These are phyloP conservation scores for Tetragonula clypearis DNA, from an alignment of 1,140 invertebrate genomes.

Conservation along the genomic window DNA sequence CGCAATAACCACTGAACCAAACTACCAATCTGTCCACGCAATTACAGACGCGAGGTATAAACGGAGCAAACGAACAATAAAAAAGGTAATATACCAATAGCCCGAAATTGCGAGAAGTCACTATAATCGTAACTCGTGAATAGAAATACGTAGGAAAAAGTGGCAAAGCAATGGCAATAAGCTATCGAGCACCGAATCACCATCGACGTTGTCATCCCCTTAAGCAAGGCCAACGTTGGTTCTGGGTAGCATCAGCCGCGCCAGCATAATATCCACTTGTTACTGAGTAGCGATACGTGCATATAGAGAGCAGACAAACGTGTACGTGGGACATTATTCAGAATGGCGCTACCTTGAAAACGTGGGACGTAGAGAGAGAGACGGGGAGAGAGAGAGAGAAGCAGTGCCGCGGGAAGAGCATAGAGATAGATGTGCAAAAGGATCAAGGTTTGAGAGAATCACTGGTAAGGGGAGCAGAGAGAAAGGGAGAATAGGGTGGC, in stretches of 20 bases:
- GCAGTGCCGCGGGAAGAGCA: conserved; percentile 29
- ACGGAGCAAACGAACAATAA: neutral
- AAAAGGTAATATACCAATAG: neutral
- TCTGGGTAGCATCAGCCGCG: conserved; percentile 54
- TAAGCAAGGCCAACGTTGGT: conserved; percentile 43
- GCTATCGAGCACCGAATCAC: conserved; percentile 37
- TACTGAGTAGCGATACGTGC: conserved; percentile 70
- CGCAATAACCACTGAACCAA: neutral
- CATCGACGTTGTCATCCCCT: conserved; percentile 54
- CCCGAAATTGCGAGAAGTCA: neutral
- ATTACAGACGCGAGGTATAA: neutral
- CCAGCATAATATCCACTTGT: conserved; percentile 73
- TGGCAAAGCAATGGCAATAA: neutral
- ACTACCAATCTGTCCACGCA: neutral
- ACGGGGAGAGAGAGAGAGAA: neutral
- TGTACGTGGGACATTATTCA: conserved; percentile 65
- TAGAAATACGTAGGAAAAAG: conserved; percentile 10
- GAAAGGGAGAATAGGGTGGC: conserved; percentile 49
- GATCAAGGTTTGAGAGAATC: conserved; percentile 46
- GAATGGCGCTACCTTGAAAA: conserved; percentile 59
- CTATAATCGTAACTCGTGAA: conserved; percentile 15
- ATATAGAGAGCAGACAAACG: conserved; percentile 39
- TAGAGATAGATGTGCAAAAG: conserved; percentile 48
- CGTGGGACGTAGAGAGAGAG: conserved; percentile 51
- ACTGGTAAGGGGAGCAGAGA: conserved; percentile 10